A percentile compares a stretch with the other conserved stretches of the same genome.
These are phyloP conservation scores for Prosapia bicincta DNA, from an alignment of 2,888 invertebrate genomes.

Conservation along the genomic window DNA sequence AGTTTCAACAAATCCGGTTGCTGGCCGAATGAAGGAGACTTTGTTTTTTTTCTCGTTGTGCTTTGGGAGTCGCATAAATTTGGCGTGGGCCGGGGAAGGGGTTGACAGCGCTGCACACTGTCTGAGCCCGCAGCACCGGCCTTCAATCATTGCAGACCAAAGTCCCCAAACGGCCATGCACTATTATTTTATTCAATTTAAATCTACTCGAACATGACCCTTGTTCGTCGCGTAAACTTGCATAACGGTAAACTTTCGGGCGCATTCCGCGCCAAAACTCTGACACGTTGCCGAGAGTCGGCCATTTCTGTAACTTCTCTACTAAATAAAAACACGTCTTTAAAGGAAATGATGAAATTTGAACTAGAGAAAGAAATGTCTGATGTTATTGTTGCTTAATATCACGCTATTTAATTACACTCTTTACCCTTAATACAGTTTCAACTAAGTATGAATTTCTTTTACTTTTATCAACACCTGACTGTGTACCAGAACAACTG, in stretches of 20 bases:
- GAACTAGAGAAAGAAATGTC: too few relatives aligned
- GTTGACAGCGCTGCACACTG: constrained; percentile 10
- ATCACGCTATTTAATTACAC: too few relatives aligned
- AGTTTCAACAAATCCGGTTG: constrained; percentile 36
- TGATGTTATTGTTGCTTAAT: too few relatives aligned
- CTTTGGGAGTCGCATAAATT: constrained; percentile 34
- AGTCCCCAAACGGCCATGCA: not conserved
- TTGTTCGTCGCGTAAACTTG: not conserved
- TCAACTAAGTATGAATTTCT: too few relatives aligned
- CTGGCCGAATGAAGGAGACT: constrained; percentile 26
- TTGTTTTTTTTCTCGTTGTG: constrained; percentile 32
- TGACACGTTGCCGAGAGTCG: too few relatives aligned
- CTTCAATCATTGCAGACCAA: constrained; percentile 18
- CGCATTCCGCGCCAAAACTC: too few relatives aligned
- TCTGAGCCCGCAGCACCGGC: not conserved
- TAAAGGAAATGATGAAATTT: too few relatives aligned
- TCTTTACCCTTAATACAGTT: too few relatives aligned
- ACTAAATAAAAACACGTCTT: too few relatives aligned
- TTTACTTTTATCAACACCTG: too few relatives aligned
- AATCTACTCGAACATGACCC: not conserved
- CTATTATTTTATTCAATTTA: constrained; percentile 2
- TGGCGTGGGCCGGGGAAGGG: constrained; percentile 17
- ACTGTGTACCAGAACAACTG: too few relatives aligned
- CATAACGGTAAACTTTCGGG: not conserved
- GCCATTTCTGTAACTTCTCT: too few relatives aligned